A percentile compares a stretch with the other conserved stretches of the same genome.
phyloP scores from a whole-genome alignment of 2,797 vertebrate genomes.

The Aratinga solstitialis region DNA sequence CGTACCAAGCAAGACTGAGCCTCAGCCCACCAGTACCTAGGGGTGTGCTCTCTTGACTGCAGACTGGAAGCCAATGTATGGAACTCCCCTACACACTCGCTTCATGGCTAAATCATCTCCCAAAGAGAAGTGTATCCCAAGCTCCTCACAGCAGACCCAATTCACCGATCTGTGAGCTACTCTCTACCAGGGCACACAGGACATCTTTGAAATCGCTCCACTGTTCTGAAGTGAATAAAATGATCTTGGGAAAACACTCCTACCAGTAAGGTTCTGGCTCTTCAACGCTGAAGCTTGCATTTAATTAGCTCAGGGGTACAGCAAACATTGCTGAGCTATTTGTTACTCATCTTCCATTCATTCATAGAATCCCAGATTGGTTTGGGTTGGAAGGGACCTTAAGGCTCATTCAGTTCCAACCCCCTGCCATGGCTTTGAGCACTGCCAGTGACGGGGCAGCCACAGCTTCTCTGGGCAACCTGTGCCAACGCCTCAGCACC shows the following conservation, averaged over 20 bases:
- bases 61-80: not conserved
- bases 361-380: not conserved
- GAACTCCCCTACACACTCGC: not conserved
- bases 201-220: not conserved
- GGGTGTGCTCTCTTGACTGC: not conserved
- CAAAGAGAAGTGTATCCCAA: not conserved
- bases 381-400: not conserved
- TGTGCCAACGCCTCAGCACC: not conserved
- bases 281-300: not conserved
- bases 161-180: not conserved
- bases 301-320: not conserved
- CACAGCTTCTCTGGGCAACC: not conserved
- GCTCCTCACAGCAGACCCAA: not conserved
- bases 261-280: not conserved
- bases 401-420: not conserved
- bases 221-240: not conserved
- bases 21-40: not conserved
- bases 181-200: not conserved
- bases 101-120: not conserved
- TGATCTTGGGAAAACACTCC: not conserved
- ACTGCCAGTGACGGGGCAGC: not conserved
- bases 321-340: not conserved
- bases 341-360: not conserved
- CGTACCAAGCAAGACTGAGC: accelerated
- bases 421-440: not conserved